Conservation (phyloP, 2,113 vertebrate genomes). For the Mormyrus lacerda region DNA sequence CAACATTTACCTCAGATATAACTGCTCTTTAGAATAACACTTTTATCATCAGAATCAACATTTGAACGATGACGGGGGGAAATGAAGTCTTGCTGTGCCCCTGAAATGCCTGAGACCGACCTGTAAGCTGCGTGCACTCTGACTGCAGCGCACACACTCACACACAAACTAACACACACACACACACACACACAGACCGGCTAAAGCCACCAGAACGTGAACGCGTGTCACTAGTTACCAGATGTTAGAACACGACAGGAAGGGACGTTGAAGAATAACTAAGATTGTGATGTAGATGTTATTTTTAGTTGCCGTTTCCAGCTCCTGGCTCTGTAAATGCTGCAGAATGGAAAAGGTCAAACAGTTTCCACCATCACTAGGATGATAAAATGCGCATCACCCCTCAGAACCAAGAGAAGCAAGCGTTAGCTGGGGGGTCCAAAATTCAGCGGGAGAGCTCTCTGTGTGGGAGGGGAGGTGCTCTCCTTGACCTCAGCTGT, state of each 20-base stretch:
- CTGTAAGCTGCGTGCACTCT: neutral
- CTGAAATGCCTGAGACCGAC: neutral
- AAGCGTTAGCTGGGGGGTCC: neutral
- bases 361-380: neutral
- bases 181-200: neutral
- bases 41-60: neutral
- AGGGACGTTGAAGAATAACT: neutral
- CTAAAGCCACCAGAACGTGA: neutral
- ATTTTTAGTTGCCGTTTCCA: neutral
- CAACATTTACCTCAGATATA: constrained; percentile 7
- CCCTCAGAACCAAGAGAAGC: neutral
- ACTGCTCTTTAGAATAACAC: neutral
- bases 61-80: neutral
- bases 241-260: too few species aligned
- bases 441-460: neutral
- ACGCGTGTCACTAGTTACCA: neutral
- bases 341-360: neutral
- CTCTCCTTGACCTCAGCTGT: constrained; percentile 6
- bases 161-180: neutral
- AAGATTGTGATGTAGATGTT: neutral
- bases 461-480: neutral
- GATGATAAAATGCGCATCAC: neutral
- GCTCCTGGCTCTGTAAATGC: neutral
- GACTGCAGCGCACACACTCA: neutral
- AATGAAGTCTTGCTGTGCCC: constrained; percentile 2